These are phyloP conservation scores for Pararge aegeria DNA, from an alignment of 1,140 invertebrate genomes.

Conservation along the genomic window DNA sequence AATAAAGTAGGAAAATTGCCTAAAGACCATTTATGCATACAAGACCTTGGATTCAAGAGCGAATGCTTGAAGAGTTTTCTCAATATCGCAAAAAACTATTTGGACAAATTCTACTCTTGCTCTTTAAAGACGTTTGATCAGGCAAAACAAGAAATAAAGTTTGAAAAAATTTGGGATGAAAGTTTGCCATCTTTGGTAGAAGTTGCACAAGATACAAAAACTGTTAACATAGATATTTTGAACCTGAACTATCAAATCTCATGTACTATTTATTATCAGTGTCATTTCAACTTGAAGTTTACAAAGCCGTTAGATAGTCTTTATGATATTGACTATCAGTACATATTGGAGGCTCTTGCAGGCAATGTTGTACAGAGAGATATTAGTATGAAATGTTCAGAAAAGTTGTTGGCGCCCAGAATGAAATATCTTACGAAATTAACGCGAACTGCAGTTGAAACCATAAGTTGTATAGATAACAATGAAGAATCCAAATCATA, in stretches of 20 bases:
- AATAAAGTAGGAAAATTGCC: constrained; percentile 94
- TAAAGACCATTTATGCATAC: constrained; percentile 89
- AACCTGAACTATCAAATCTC: constrained; percentile 89
- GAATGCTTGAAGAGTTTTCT: constrained; percentile 85
- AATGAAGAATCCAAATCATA: constrained; percentile 36
- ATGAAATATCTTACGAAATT: constrained; percentile 84
- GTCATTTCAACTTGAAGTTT: constrained; percentile 88
- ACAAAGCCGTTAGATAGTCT: constrained; percentile 86
- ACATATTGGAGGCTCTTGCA: constrained; percentile 59
- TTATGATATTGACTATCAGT: constrained; percentile 84
- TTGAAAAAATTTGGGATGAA: constrained; percentile 86
- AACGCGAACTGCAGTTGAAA: constrained; percentile 84
- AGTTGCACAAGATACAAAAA: constrained; percentile 87
- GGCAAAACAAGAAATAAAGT: constrained; percentile 79
- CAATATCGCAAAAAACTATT: constrained; percentile 84
- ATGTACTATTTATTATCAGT: constrained; percentile 88
- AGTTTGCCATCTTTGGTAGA: constrained; percentile 85
- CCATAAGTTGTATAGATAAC: constrained; percentile 73
- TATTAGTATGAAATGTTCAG: constrained; percentile 50
- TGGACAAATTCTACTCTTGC: constrained; percentile 88
- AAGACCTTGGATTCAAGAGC: constrained; percentile 88
- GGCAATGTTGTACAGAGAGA: constrained; percentile 49
- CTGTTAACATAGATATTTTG: constrained; percentile 87
- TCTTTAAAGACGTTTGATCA: constrained; percentile 62
- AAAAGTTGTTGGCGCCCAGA: constrained; percentile 79